Conservation (phyloP, 37 sponge, comb jelly and placozoan genomes). For the Lycopodina hypogea region DNA sequence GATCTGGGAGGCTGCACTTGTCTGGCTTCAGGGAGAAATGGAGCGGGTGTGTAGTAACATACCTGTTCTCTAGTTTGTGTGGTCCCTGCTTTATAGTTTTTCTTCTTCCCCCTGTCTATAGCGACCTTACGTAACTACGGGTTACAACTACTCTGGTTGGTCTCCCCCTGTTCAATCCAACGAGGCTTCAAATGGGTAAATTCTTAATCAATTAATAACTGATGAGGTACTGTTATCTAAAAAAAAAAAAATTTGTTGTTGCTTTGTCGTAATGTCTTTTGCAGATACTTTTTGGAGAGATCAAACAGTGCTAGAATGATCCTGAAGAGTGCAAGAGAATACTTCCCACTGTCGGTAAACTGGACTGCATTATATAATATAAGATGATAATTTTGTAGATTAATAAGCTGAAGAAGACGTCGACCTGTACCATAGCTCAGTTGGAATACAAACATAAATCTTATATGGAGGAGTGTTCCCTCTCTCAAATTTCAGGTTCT, state of each 20-base stretch:
- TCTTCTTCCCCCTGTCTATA: neutral
- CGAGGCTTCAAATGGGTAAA: conserved; percentile 76
- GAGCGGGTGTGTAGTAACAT: conserved; percentile 48
- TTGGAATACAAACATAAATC: too few species aligned
- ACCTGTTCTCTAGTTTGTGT: neutral
- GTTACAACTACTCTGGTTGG: conserved; percentile 74
- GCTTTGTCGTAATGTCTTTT: neutral
- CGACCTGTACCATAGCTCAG: too few species aligned
- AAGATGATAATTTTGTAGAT: too few species aligned
- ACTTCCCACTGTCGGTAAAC: conserved; percentile 61
- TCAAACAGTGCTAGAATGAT: conserved; percentile 88
- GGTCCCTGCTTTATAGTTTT: neutral
- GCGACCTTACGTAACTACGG: conserved; percentile 44
- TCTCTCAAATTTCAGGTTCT: too few species aligned
- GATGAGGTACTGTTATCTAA: neutral
- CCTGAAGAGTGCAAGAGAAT: conserved; percentile 68
- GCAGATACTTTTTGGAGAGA: conserved; percentile 74
- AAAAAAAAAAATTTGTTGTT: too few species aligned
- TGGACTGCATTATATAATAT: too few species aligned
- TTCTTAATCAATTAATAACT: neutral
- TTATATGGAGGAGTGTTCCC: too few species aligned
- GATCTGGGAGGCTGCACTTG: conserved; percentile 58
- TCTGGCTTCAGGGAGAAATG: conserved; percentile 73
- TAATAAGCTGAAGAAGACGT: too few species aligned
- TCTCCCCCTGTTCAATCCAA: conserved; percentile 89